Percentiles rank a stretch among this genome's conserved stretches.
phyloP scores from a whole-genome alignment of 92 coral and sea anemone genomes.

The Muricea muricata region DNA sequence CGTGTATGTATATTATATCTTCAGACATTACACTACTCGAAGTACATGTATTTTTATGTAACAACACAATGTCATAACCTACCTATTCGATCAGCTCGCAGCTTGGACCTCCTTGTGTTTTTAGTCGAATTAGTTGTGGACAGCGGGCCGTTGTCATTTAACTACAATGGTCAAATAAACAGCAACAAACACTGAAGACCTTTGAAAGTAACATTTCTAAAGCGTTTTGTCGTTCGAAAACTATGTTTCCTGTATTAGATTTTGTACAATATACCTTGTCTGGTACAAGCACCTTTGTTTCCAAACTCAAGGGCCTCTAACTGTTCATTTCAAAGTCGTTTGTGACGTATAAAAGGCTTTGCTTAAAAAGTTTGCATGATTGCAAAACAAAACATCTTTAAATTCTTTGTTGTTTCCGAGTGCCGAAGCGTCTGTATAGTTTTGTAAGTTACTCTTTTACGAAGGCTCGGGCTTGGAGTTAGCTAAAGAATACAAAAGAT shows the following conservation, averaged over 20 bases:
- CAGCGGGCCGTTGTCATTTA: not conserved
- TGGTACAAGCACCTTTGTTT: not conserved
- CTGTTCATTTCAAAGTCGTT: not conserved
- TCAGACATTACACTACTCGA: not conserved
- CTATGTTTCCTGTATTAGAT: not conserved
- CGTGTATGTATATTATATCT: not conserved
- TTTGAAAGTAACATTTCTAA: not conserved
- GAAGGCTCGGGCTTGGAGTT: not conserved
- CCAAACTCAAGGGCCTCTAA: not conserved
- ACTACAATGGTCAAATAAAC: not conserved
- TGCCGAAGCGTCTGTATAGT: not conserved
- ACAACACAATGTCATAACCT: too few species aligned
- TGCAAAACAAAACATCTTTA: not conserved
- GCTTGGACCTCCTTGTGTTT: not conserved
- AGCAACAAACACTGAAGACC: not conserved
- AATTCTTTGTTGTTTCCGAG: not conserved
- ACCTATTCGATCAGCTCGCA: not conserved
- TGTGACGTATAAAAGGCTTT: not conserved
- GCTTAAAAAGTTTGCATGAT: not conserved
- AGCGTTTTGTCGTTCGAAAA: conserved; percentile 1
- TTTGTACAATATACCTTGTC: not conserved
- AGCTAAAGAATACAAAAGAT: conserved; percentile 2
- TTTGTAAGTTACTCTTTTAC: not conserved
- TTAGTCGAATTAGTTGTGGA: not conserved
- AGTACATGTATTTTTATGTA: too few species aligned